A percentile compares a stretch with the other conserved stretches of the same genome.
These are phyloP conservation scores for Podarcis raffonei DNA, from an alignment of 2,113 vertebrate genomes.

Conservation along the genomic window DNA sequence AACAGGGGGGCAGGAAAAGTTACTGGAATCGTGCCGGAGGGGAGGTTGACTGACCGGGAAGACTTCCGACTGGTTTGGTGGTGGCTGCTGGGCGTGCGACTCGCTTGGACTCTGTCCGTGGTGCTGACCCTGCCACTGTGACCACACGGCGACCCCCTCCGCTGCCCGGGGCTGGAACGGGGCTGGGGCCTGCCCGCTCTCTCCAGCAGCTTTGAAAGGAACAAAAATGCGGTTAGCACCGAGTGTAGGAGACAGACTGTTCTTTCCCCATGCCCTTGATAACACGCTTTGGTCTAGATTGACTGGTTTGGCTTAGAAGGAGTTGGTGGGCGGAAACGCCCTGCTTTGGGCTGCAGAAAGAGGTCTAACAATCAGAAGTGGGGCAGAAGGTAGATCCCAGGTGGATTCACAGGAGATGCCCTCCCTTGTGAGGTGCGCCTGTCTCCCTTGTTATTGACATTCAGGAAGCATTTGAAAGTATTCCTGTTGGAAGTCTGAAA, in stretches of 20 bases:
- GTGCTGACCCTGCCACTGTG: conserved; percentile 90
- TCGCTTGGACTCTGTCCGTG: conserved; percentile 79
- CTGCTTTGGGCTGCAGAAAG: too few species aligned
- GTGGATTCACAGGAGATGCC: too few species aligned
- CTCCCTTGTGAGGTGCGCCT: too few species aligned
- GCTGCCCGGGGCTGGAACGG: conserved; percentile 85
- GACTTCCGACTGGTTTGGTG: conserved; percentile 87
- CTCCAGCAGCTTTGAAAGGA: conserved; percentile 38
- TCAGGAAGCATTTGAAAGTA: too few species aligned
- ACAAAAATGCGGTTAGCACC: fast-evolving
- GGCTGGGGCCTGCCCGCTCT: conserved; percentile 73
- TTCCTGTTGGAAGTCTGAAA: too few species aligned
- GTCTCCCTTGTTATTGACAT: too few species aligned
- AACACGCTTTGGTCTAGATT: too few species aligned
- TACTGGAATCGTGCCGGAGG: neutral
- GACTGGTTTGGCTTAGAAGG: too few species aligned
- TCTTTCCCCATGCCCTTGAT: neutral
- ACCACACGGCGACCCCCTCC: conserved; percentile 87
- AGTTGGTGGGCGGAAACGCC: too few species aligned
- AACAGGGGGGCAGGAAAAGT: neutral
- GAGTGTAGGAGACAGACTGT: too few species aligned
- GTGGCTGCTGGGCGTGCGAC: conserved; percentile 80
- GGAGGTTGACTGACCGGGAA: conserved; percentile 78
- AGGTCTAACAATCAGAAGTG: too few species aligned
- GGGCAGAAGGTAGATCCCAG: too few species aligned